Evolutionary conservation across 2,113 vertebrate genomes (phyloP).

Genomic region (Fregetta grallaria): DNA sequence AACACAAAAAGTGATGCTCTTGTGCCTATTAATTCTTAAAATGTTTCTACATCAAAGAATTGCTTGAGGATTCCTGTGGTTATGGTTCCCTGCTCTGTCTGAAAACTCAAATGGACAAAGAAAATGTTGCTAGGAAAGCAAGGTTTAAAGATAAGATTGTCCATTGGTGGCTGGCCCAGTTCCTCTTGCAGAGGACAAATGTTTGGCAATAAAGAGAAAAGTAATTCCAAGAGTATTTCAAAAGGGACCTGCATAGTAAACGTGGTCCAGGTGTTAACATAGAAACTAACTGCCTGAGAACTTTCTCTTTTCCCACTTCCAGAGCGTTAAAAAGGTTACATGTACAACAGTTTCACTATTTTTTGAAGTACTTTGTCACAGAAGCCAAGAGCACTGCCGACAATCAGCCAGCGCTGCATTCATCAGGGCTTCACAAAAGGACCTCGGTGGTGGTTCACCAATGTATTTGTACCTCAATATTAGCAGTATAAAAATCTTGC

Average conservation of each 20-base stretch:
- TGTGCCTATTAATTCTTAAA: neutral
- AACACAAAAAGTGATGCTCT: neutral
- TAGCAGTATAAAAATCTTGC: neutral
- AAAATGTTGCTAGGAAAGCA: neutral
- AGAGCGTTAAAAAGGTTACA: neutral
- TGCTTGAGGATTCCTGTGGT: neutral
- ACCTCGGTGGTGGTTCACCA: fast-evolving
- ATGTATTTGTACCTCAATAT: neutral
- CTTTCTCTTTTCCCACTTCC: neutral
- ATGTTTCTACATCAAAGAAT: neutral
- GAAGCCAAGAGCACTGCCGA: neutral
- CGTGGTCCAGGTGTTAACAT: neutral
- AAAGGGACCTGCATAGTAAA: neutral
- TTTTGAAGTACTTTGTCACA: neutral
- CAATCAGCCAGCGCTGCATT: neutral
- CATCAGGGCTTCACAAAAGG: neutral
- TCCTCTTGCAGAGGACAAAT: neutral
- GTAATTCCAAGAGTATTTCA: neutral
- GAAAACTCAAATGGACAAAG: neutral
- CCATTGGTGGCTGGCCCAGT: neutral
- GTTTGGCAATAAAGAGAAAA: neutral
- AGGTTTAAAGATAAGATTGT: neutral
- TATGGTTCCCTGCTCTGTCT: neutral
- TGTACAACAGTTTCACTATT: neutral
- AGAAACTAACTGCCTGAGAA: neutral